Conservation (phyloP, 2,888 invertebrate genomes). For the Raillietiella orientalis region DNA sequence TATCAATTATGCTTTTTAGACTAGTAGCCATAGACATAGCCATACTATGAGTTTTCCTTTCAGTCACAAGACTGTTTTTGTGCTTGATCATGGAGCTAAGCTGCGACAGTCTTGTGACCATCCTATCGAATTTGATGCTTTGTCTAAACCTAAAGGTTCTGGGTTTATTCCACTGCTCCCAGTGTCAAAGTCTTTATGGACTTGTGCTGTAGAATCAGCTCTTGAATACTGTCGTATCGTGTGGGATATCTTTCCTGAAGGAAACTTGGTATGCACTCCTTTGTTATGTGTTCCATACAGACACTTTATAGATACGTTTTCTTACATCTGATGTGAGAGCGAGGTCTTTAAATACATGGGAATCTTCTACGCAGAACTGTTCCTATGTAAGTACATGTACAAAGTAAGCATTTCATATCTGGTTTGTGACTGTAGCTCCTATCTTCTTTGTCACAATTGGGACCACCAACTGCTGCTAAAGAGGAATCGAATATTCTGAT, state of each 20-base stretch:
- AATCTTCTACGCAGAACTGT: slow-evolving; percentile 4
- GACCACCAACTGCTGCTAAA: slow-evolving; percentile 2
- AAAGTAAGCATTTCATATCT: slow-evolving; percentile 5
- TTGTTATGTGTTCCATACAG: slow-evolving; percentile 34
- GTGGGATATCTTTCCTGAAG: slow-evolving; percentile 81
- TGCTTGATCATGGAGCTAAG: slow-evolving; percentile 71
- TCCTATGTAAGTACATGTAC: slow-evolving; percentile 4
- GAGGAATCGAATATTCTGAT: slow-evolving; percentile 27
- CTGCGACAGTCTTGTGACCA: slow-evolving; percentile 55
- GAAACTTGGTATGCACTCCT: slow-evolving; percentile 49
- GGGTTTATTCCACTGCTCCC: slow-evolving; percentile 36
- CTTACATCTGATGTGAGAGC: slow-evolving; percentile 4
- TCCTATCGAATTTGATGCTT: slow-evolving; percentile 46
- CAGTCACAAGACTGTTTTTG: slow-evolving; percentile 82
- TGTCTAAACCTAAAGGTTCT: slow-evolving; percentile 25
- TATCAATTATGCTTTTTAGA: too few relatives aligned
- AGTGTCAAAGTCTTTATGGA: slow-evolving; percentile 79
- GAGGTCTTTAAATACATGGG: slow-evolving; percentile 4
- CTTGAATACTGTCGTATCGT: slow-evolving; percentile 87
- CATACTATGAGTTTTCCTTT: slow-evolving; percentile 30
- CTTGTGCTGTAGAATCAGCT: slow-evolving; percentile 72
- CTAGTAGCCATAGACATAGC: too few relatives aligned
- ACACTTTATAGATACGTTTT: slow-evolving; percentile 2
- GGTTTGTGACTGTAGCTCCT: slow-evolving; percentile 9
- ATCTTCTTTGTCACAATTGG: slow-evolving; percentile 6